phyloP scores from a whole-genome alignment of 2,888 invertebrate species.

The Drosophila anomalipes region DNA sequence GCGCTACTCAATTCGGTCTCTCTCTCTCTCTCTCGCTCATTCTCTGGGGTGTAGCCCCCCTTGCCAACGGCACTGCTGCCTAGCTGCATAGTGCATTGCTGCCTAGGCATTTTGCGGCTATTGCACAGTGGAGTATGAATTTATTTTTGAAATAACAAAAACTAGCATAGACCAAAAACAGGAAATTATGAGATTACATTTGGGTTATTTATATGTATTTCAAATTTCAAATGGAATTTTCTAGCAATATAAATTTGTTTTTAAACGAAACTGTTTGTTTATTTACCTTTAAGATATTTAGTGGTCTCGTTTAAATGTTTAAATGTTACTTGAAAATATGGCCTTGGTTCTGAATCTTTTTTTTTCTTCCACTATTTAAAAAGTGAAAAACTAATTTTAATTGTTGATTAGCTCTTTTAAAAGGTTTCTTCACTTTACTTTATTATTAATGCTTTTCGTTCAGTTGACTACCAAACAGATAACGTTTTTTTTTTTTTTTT shows the following conservation, averaged over 20 bases:
- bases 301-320: too few relatives aligned
- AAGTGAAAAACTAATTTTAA: neutral
- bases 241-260: neutral
- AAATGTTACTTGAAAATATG: neutral
- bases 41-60: neutral
- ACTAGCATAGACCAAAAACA: neutral
- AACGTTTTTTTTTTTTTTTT: constrained; percentile 20
- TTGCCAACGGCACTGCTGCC: neutral
- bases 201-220: neutral
- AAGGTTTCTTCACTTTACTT: neutral
- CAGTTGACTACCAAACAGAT: constrained; percentile 15
- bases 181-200: neutral
- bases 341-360: neutral
- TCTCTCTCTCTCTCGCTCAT: neutral
- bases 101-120: constrained; percentile 60
- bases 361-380: neutral
- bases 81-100: constrained; percentile 18
- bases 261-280: neutral
- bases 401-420: neutral
- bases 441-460: constrained; percentile 3
- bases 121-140: constrained; percentile 47
- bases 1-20: constrained; percentile 21
- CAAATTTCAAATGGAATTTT: neutral
- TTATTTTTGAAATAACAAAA: neutral
- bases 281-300: too few relatives aligned